Evolutionary conservation across 2,888 invertebrate genomes (phyloP).

Genomic region (Dascillus cervinus): DNA sequence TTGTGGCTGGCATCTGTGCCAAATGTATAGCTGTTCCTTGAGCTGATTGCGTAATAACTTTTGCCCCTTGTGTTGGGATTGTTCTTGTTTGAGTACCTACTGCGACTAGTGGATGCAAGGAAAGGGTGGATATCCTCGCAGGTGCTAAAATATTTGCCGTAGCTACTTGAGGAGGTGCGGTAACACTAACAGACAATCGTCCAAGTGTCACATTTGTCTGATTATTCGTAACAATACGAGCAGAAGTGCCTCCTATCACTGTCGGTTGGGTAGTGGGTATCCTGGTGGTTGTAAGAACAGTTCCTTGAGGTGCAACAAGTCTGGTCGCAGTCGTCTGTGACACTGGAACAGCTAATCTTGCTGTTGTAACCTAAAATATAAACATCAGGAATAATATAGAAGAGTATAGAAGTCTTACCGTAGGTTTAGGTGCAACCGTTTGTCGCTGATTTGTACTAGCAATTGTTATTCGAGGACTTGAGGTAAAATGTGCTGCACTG

Average conservation of each 20-base stretch:
- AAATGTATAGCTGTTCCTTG: slow-evolving; percentile 39
- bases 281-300: slow-evolving; percentile 33
- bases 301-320: slow-evolving; percentile 33
- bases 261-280: slow-evolving; percentile 30
- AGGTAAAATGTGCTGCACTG: slow-evolving; percentile 26
- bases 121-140: slow-evolving; percentile 33
- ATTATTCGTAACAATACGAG: slow-evolving; percentile 29
- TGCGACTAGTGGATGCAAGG: slow-evolving; percentile 34
- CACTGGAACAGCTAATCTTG: slow-evolving; percentile 34
- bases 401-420: too few relatives aligned
- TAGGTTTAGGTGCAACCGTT: slow-evolving; percentile 23
- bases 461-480: slow-evolving; percentile 34
- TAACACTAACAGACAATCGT: slow-evolving; percentile 29
- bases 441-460: slow-evolving; percentile 29
- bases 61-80: slow-evolving; percentile 32
- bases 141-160: slow-evolving; percentile 27
- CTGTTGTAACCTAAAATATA: slow-evolving; percentile 34
- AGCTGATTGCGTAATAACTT: slow-evolving; percentile 39
- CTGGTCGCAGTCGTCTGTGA: slow-evolving; percentile 27
- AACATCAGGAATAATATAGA: slow-evolving; percentile 10
- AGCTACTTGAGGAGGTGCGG: slow-evolving; percentile 24
- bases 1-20: slow-evolving; percentile 33
- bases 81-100: slow-evolving; percentile 29
- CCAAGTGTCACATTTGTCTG: slow-evolving; percentile 32
- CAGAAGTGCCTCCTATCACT: slow-evolving; percentile 24